phyloP scores from a whole-genome alignment of 2,797 vertebrate species.

The Sylvia borin region DNA sequence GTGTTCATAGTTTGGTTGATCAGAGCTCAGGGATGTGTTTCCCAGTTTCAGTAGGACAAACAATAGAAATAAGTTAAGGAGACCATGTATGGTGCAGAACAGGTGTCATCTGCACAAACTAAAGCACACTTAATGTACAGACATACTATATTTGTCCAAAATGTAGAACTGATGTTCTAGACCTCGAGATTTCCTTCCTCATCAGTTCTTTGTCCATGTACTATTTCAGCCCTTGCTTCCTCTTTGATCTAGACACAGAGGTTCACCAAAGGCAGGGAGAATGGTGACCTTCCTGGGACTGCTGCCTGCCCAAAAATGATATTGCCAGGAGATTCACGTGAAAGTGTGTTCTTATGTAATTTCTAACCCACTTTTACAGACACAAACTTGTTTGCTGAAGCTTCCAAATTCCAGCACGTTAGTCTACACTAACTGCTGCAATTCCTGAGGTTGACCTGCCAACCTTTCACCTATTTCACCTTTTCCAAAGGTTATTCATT shows the following conservation, averaged over 20 bases:
- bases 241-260: neutral
- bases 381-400: neutral
- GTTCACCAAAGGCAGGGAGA: neutral
- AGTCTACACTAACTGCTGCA: neutral
- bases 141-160: neutral
- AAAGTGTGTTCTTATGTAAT: neutral
- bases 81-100: neutral
- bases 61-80: neutral
- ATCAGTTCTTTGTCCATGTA: neutral
- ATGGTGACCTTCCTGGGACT: neutral
- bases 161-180: neutral
- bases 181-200: neutral
- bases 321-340: neutral
- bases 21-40: neutral
- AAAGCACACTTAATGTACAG: neutral
- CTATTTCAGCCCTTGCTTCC: neutral
- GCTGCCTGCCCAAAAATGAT: neutral
- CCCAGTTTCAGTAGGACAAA: neutral
- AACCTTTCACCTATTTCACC: neutral
- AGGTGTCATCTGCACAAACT: neutral
- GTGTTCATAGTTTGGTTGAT: neutral
- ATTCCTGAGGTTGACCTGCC: neutral
- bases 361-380: neutral
- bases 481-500: neutral
- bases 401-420: neutral